Conservation (phyloP, 2,888 invertebrate genomes). For the Ectemnius cavifrons region DNA sequence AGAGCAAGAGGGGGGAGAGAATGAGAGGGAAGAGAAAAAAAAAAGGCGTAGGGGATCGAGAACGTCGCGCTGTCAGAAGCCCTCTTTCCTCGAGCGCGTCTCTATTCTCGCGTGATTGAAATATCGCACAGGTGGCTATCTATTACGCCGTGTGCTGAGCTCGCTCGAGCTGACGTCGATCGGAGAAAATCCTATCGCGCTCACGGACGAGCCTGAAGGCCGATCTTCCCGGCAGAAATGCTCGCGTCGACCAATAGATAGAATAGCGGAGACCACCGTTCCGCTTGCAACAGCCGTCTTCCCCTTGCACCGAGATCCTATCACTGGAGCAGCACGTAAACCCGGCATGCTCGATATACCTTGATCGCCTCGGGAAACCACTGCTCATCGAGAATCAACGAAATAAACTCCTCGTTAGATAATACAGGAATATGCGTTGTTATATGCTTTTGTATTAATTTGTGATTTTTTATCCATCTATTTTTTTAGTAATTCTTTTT, state of each 20-base stretch:
- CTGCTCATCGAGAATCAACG: background rate
- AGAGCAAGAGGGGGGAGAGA: too few species aligned
- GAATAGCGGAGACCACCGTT: background rate
- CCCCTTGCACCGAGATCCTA: constrained; percentile 22
- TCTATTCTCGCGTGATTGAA: constrained; percentile 39
- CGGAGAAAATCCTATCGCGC: constrained; percentile 55
- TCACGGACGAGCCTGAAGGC: constrained; percentile 56
- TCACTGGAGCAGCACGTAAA: constrained; percentile 29
- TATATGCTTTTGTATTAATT: too few species aligned
- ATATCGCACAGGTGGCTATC: constrained; percentile 57
- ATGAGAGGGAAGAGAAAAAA: too few species aligned
- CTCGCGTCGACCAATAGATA: constrained; percentile 32
- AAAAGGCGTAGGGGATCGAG: too few species aligned
- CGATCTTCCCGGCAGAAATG: constrained; percentile 36
- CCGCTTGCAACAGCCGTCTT: background rate
- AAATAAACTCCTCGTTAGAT: background rate
- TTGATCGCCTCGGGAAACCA: constrained; percentile 28
- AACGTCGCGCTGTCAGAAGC: too few species aligned
- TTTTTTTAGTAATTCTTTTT: too few species aligned
- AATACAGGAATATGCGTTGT: too few species aligned
- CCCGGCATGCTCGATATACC: constrained; percentile 31
- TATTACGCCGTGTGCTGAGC: constrained; percentile 36
- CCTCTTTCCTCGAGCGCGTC: constrained; percentile 11
- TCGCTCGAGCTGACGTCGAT: constrained; percentile 48
- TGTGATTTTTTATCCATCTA: too few species aligned